A percentile compares a stretch with the other conserved stretches of the same genome.
phyloP scores from a whole-genome alignment of 2,797 vertebrate genomes.

The Lepilemur ruficaudatus region DNA sequence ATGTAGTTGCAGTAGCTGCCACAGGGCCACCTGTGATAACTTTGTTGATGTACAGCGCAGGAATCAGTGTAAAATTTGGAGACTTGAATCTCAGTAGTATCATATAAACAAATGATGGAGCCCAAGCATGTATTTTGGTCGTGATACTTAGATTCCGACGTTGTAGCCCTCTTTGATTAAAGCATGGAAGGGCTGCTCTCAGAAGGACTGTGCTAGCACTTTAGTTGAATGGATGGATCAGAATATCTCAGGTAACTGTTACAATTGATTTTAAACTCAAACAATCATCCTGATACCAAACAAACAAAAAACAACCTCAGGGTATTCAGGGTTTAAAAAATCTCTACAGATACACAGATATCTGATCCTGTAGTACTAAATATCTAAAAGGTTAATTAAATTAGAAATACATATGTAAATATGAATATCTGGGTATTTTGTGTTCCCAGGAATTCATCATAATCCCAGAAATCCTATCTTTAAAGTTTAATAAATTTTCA shows the following conservation, averaged over 20 bases:
- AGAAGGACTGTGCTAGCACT: not conserved
- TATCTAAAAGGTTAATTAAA: not conserved
- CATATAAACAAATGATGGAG: not conserved
- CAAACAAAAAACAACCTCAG: not conserved
- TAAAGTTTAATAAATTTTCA: not conserved
- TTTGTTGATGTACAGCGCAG: not conserved
- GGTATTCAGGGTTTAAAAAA: not conserved
- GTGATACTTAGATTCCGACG: not conserved
- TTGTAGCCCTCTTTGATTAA: not conserved
- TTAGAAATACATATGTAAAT: not conserved
- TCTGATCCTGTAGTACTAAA: not conserved
- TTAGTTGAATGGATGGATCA: not conserved
- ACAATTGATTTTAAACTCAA: not conserved
- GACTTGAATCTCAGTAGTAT: not conserved
- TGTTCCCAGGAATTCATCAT: not conserved
- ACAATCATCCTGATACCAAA: not conserved
- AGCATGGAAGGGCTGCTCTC: not conserved
- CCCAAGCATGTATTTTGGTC: not conserved
- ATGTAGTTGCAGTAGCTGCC: constrained; percentile 78
- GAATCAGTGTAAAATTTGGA: not conserved
- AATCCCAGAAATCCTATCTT: not conserved
- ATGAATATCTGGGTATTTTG: not conserved
- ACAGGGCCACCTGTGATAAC: constrained; percentile 61
- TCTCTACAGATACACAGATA: not conserved
- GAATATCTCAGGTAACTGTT: not conserved